phyloP scores from a whole-genome alignment of 2,888 invertebrate species.

The Eremobia ochroleuca region DNA sequence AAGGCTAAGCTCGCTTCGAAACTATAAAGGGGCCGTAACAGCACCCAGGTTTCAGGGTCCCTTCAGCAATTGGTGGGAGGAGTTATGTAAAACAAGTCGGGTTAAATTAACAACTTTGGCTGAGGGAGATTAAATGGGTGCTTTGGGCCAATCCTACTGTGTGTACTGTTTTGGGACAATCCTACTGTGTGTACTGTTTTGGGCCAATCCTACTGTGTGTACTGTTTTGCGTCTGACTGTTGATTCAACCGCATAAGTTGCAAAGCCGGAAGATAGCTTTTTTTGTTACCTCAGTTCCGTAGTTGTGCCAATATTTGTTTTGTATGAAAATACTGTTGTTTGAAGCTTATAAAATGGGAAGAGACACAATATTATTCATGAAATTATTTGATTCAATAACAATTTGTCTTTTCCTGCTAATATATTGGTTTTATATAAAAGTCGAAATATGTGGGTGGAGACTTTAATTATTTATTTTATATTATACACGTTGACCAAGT shows the following conservation, averaged over 20 bases:
- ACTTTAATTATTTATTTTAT: neutral
- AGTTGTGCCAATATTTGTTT: neutral
- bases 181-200: slow-evolving; percentile 42
- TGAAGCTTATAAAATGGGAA: neutral
- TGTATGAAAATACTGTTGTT: neutral
- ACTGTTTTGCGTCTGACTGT: slow-evolving; percentile 41
- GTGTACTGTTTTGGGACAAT: slow-evolving; percentile 43
- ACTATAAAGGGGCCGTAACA: slow-evolving; percentile 57
- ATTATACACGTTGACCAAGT: no score
- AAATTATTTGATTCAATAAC: neutral
- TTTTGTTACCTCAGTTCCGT: slow-evolving; percentile 14
- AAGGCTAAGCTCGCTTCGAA: slow-evolving; percentile 69
- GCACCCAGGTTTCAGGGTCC: slow-evolving; percentile 45
- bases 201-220: slow-evolving; percentile 35
- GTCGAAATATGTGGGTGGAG: neutral
- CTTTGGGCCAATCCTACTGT: slow-evolving; percentile 44
- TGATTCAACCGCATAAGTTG: slow-evolving; percentile 43
- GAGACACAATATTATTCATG: no score
- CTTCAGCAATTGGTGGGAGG: slow-evolving; percentile 58
- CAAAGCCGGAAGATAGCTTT: slow-evolving; percentile 26
- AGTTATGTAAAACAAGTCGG: slow-evolving; percentile 65
- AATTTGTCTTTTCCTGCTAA: neutral
- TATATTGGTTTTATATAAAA: neutral
- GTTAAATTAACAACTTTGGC: slow-evolving; percentile 66
- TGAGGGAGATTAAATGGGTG: slow-evolving; percentile 52